Base-by-base conservation (phyloP, 2,888 invertebrate species). In the Chalcosyrphus nemorum region DNA sequence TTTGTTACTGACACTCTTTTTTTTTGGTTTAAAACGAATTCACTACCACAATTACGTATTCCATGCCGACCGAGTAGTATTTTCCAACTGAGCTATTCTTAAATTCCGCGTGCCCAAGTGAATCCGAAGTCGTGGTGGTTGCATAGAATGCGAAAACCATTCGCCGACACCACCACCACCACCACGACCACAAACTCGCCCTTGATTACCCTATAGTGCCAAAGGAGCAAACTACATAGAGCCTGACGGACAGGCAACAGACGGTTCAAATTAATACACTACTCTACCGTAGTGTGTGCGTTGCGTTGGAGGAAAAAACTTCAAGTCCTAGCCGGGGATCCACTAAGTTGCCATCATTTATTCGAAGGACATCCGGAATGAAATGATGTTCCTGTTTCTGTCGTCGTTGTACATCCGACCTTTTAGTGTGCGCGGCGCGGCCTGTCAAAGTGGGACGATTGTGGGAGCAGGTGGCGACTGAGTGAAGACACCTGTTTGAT, bases 51-150 rank as follows among this genome's bases (percentile, higher is more conserved):
- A 72, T 68, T 78, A 56, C 56, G 82, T 68, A 78, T 68, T 68
- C 72, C 78, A 72, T 21, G 32, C 41, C 29, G 59, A 61, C 35
- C 56, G 72, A 74, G 6, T 63, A 56, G 41, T 38, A 68, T 78
- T 82, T 82, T 72, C 77, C 66, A 82, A 78, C 78, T 82, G 82
- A 82, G 41, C 54, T 41, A 47, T 56, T 63, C 15, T 24, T 13
- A 32, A 63, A 19, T 56, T 35, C 52, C 52, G 29, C 54, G 61
- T 47, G 27, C 21, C 52, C 27, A 15, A 7, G 54, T 57, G 54
- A 66, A 63, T 57, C 66, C 43, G 35, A 35, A 24, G 57, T 13
- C 2, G 11, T 1, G 11, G 9, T 2, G 43, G 17, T 11, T 68
- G 61, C 59, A 70, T 41, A 38, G 52, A 66, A 59, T 77, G 41